Evolutionary conservation across 2,113 vertebrate species (phyloP), one percentile per base, ranked within the genome.

Genomic region (Nothocercus julius): DNA sequence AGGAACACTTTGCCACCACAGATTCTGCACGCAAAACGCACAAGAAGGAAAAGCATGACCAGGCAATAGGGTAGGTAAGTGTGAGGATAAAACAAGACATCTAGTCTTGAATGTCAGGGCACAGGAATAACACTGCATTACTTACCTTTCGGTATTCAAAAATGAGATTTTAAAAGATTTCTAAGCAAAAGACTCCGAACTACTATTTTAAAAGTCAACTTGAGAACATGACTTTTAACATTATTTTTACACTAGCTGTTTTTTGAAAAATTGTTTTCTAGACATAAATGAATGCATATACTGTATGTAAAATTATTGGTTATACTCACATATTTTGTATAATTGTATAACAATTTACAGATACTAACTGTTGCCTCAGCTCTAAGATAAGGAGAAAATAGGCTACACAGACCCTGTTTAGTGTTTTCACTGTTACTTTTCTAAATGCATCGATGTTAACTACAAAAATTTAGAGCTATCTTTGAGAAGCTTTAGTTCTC

Each of bases 401-500:
- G 27, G 28, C 47, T 86, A 74, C 47, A 81, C 28, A 88, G 86
- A 64, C 11, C 15, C n/a, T 27, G 11, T 70, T 77, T 54, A 70
- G 18, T 78, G 36, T 61, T 92, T 88, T 72, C 28, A 68, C 22
- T 78, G 30, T 53, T 68, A 63, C 56, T 82, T 87, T 84, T 76
- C 53, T 75, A 87, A 82, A 53, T 86, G 69, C 9, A 47, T 2
- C 19, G 72, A 83, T 34, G 45, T 75, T 56, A 89, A 66, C 56
- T 79, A 42, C 61, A 94, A 81, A 95, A 95, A 93, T 90, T 56
- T 89, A 92, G 24, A 77, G 25, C 61, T n/a, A 25, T 93, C 66
- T 81, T 86, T 79, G 53, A 94, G 56, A 19, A 92, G 11, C 32
- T 58, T 25, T 95, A 95, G 89, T 73, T 92, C 44, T 64, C 66